Evolutionary conservation across 2,888 invertebrate species (phyloP), one percentile per base, ranked within the genome.

Genomic region (Acrobasis repandana): DNA sequence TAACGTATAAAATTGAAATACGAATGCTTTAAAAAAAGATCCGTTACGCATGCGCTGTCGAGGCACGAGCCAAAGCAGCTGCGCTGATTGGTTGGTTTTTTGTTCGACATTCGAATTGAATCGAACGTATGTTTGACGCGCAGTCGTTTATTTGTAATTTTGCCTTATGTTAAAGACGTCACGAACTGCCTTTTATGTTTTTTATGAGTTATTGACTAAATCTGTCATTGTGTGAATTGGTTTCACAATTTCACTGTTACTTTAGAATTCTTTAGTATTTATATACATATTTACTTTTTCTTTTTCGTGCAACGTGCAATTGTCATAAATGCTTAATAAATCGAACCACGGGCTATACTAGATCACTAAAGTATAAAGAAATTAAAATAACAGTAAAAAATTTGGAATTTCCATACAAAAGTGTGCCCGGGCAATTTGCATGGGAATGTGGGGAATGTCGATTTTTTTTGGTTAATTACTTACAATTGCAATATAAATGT

Each of bases 31-130:
- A 33, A 56, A 61, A 15, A 56, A 60, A 62, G 63, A 63, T 62
- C 75, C 74, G 76, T 74, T 67, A 70, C 15, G 70, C 69, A 73
- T 77, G 75, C 72, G 77, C 28, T 28, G 28, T 66, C 61, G 58
- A 67, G 74, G 86, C 89, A 88, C 88, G 89, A 83, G 89, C 83
- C 74, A 67, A 62, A 62, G 69, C 80, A 77, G 72, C 84, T 86
- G 86, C 78, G 79, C 71, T 76, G 77, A 83, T 86, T 82, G 83
- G 81, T 73, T 66, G 65, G 66, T 69, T 83, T 84, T 86, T 83
- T 82, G 74, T 85, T 82, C 80, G 67, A 76, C 76, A 79, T 86
- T 83, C 77, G 79, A 85, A 86, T 78, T 52, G 43, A 52, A 60
- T 60, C 34, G 34, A 48, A 52, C n/a, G 18, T 33, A 75, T 74